A percentile compares a stretch with the other conserved stretches of the same genome.
Evolutionary conservation across 2,888 invertebrate genomes (phyloP).

Genomic region (Trachelus tabidus): DNA sequence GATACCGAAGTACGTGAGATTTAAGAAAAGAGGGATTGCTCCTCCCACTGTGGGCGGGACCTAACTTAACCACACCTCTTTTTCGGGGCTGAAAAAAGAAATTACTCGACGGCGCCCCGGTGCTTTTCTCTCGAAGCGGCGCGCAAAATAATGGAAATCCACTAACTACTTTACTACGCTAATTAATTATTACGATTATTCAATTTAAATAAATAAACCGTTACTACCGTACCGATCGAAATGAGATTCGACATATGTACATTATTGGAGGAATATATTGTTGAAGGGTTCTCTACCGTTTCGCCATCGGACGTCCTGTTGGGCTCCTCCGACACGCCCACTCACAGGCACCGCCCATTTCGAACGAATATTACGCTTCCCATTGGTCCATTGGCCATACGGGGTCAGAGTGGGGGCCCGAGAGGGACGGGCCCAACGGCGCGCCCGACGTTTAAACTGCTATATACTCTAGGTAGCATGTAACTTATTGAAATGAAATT

Average conservation of each 20-base stretch:
- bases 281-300: background rate
- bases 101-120: too few species aligned
- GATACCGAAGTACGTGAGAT: too few species aligned
- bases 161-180: slow-evolving; percentile 23
- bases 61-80: too few species aligned
- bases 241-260: background rate
- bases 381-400: too few species aligned
- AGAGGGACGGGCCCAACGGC: background rate
- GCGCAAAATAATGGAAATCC: background rate
- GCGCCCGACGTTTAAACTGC: slow-evolving; percentile 1
- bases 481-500: slow-evolving; percentile 4
- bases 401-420: too few species aligned
- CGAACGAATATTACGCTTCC: too few species aligned
- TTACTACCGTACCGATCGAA: slow-evolving; percentile 3
- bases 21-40: too few species aligned
- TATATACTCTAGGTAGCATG: slow-evolving; percentile 2
- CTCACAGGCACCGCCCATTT: too few species aligned
- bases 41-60: too few species aligned
- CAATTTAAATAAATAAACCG: background rate
- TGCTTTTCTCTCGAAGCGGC: background rate
- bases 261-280: slow-evolving; percentile 3
- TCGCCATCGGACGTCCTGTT: too few species aligned
- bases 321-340: too few species aligned
- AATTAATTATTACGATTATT: slow-evolving; percentile 22
- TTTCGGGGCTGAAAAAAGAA: too few species aligned